Base-by-base conservation (phyloP, 2,888 invertebrate species). In the Ectemnius lituratus region DNA sequence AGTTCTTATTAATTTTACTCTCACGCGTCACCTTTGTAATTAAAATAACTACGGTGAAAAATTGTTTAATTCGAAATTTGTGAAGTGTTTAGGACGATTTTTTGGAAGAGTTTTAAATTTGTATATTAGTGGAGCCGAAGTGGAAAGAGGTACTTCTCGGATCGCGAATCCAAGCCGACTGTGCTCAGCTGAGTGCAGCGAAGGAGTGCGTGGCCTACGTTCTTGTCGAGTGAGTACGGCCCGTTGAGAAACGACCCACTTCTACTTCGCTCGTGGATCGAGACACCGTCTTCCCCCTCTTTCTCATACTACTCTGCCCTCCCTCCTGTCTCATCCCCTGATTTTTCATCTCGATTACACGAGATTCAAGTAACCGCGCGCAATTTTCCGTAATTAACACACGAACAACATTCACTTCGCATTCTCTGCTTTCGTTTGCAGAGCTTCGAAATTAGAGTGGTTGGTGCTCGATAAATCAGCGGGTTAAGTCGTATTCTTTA, bases 211-310 rank as follows among this genome's bases (percentile, higher is more conserved):
- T 88, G 84, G 80, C 78, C 83, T 70, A 82, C 84, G 88, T 87
- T 88, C 87, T 81, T 83, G 84, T 80, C 87, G 86, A 89, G 88
- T 83, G 86, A 86, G 86, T 86, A 82, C 78, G 79, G 79, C 83
- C 86, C 83, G 86, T 86, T 86, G 88, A 88, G 87, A 86, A 88
- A 87, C 90, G 90, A 90, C 90, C 90, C 89, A 90, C 90, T 90
- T 90, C 88, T 86, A 81, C 82, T 76, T 66, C 77, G 65, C 37
- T 66, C 73, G 75, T 52, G 77, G 75, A 84, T 84, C 78, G 83
- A 85, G 85, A 88, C 84, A 81, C 83, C 79, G 75, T 80, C 85
- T 84, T 65, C 65, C 75, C 64, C 65, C 64, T 46, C 4, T 6
- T 8, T 62, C 63, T 66, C 71, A 73, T 68, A 61, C 59, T 2